phyloP scores from a whole-genome alignment of 2,797 vertebrate genomes.

The Pagetopsis macropterus region DNA sequence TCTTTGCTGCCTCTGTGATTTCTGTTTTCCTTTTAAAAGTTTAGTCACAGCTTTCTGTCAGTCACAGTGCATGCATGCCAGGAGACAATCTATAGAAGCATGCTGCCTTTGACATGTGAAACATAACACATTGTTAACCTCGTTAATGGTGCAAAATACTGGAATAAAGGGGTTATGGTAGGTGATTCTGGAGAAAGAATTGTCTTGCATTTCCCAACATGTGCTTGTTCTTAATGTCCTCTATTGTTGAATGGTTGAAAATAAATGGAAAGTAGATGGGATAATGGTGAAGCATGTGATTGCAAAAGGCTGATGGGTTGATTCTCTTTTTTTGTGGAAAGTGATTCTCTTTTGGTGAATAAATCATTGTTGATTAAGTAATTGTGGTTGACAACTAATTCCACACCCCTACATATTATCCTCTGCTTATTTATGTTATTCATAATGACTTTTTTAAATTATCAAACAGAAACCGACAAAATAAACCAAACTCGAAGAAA shows the following conservation, averaged over 20 bases:
- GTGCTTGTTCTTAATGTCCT: constrained; percentile 10
- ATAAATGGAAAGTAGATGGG: constrained; percentile 26
- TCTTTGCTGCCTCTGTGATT: constrained; percentile 52
- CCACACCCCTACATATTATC: neutral
- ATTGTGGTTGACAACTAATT: constrained; percentile 14
- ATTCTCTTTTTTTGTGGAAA: neutral
- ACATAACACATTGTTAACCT: constrained; percentile 15
- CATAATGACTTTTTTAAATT: neutral
- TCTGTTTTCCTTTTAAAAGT: constrained; percentile 46
- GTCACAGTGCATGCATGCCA: constrained; percentile 28
- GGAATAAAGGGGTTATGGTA: constrained; percentile 4
- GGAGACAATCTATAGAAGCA: constrained; percentile 16
- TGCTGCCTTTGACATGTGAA: constrained; percentile 17
- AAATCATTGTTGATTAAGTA: constrained; percentile 5
- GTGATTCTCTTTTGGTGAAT: neutral
- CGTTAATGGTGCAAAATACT: neutral
- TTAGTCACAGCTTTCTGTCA: constrained; percentile 47
- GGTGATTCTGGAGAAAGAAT: constrained; percentile 5
- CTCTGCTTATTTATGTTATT: constrained; percentile 1
- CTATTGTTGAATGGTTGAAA: constrained; percentile 23
- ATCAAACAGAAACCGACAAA: neutral
- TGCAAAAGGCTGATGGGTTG: neutral
- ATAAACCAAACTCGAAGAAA: neutral
- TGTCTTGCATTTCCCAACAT: constrained; percentile 17
- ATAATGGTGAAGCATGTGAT: constrained; percentile 16